Evolutionary conservation across 92 coral and sea anemone genomes (phyloP), one percentile per base, ranked within the genome.

Genomic region (Isaurus tuberculatus): DNA sequence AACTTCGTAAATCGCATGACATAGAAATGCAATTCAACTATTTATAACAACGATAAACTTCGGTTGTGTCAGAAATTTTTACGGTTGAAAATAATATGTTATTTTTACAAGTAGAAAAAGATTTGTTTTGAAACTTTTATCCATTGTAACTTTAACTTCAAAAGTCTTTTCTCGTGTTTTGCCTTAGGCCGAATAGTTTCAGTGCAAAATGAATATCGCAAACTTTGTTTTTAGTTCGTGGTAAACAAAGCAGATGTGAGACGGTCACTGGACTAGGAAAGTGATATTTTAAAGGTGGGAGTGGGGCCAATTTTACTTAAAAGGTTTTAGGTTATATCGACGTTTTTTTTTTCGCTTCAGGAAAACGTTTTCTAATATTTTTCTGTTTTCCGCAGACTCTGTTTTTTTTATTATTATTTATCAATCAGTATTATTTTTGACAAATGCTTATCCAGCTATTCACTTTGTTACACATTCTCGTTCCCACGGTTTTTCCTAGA

Each of bases 21-120:
- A 74, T 53, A 53, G 40, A 10, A 77, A 34, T 77, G n/a, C 70
- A 58, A 57, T 77, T 77, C 34, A 77, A 58, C 49, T 77, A 77
- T 77, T 77, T 77, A 77, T 55, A 19, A 23, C 82, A 70, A 68
- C 81, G 67, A 40, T 13, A 32, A 36, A 55, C 6, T 40, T 37
- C 26, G 25, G 66, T 3, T 70, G 32, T 13, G 53, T 31, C 29
- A 17, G 10, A 28, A 37, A 67, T 77, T 55, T 77, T 74, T 74
- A 34, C 42, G 66, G 10, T 32, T 51, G 65, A 31, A 55, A 55
- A 53, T 17, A 55, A 60, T 53, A 23, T 37, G 81, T 60, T 60
- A 40, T 61, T 75, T 57, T 75, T 30, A 26, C 22, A 33, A 57
- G n/a, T 20, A 55, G 33, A 33, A 55, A 32, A 8, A 57, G 64